Evolutionary conservation across 2,113 vertebrate genomes (phyloP), one percentile per base, ranked within the genome.

Genomic region (Girardinichthys multiradiatus): DNA sequence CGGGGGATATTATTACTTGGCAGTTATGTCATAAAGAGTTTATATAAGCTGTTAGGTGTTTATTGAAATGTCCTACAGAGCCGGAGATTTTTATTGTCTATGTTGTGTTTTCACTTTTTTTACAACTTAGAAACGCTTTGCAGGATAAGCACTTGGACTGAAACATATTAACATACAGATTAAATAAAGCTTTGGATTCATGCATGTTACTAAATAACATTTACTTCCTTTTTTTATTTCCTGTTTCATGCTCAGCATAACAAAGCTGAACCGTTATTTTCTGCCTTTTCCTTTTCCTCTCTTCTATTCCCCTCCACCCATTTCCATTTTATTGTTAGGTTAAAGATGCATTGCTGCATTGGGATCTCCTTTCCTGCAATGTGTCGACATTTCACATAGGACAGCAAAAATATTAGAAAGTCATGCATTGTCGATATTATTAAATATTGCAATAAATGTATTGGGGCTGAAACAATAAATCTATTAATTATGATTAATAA

Each of bases 371-470:
- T 83, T 78, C 76, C 69, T 81, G 26, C 59, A 57, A 72, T 81
- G 77, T 76, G 77, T 89, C 79, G 82, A 75, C 82, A 80, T 62
- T 54, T n/a, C n/a, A n/a, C n/a, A n/a, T n/a, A n/a, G n/a, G n/a
- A n/a, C n/a, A n/a, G n/a, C n/a, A n/a, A n/a, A n/a, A n/a, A n/a
- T n/a, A n/a, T n/a, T n/a, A n/a, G n/a, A n/a, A n/a, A n/a, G n/a
- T n/a, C n/a, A n/a, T n/a, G n/a, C n/a, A n/a, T n/a, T n/a, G n/a
- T n/a, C n/a, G n/a, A n/a, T n/a, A n/a, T n/a, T n/a, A n/a, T n/a
- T n/a, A n/a, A n/a, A n/a, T 59, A 85, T 85, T 66, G 64, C 51
- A 81, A 76, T n/a, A n/a, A n/a, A n/a, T n/a, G n/a, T n/a, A n/a
- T n/a, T n/a, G n/a, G n/a, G n/a, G n/a, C n/a, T n/a, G n/a, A n/a